Evolutionary conservation across 2,888 invertebrate genomes (phyloP), one percentile per base, ranked within the genome.

Genomic region (Desoria tigrina): DNA sequence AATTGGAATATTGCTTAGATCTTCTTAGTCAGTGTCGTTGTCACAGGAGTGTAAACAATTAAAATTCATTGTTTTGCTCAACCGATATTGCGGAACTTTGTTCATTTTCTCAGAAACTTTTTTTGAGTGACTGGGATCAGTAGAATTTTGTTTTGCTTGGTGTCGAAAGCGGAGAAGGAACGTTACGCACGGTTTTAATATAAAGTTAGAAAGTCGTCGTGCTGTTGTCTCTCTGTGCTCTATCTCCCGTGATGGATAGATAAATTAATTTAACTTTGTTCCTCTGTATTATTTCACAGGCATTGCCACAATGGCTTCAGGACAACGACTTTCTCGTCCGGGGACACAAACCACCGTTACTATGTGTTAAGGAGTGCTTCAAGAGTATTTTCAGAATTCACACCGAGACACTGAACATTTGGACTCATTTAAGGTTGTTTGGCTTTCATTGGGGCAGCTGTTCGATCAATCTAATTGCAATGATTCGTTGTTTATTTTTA

Each of bases 391-490:
- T 99, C 82, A 88, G 97, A 72, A 87, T 99, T 76, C 99, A 99
- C 83, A 99, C 98, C 1, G 99, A 99, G 83, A 99, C 99, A 16
- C 98, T 96, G 54, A 99, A 99, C 79, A 99, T 99, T 77, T 99
- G 99, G 99, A 97, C 95, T 37, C 95, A 96, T 82, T 83, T 96
- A 69, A 63, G 91, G 94, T 70, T 94, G 93, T 79, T 88, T 93
- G 57, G 92, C 92, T 2, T 93, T 93, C 78, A 89, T 92, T 77
- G 91, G 82, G 58, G 86, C 89, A 69, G 87, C 88, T 32, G 84
- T 88, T 32, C 11, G 11, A 32, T 32, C 11, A 32, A 32, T 11
- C 32, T 32, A 32, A 32, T 4, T 32, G 32, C 4, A 7, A n/a
- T n/a, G n/a, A 32, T 32, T 32, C 11, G 11, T 66, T 55, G 79